phyloP scores from a whole-genome alignment of 1,140 invertebrate genomes.

The Scaptomyza pallida region DNA sequence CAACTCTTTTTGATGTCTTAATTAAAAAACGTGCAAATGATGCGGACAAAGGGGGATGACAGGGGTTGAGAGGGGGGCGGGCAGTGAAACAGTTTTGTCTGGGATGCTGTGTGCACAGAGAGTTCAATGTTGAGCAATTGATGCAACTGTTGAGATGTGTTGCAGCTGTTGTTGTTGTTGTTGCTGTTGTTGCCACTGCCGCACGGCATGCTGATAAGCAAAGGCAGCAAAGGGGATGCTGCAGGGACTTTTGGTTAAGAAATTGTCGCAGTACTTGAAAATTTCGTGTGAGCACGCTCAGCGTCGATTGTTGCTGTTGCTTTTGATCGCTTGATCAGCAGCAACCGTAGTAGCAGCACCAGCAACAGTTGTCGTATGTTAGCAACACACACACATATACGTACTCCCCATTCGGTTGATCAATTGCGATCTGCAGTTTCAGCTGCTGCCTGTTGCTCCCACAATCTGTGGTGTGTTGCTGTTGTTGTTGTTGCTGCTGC shows the following conservation, averaged over 20 bases:
- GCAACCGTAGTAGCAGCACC: conserved; percentile 31
- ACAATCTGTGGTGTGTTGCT: conserved; percentile 76
- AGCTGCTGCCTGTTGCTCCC: conserved; percentile 68
- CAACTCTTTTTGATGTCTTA: conserved; percentile 83
- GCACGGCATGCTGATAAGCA: conserved; percentile 72
- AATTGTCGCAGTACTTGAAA: conserved; percentile 81
- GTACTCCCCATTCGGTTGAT: conserved; percentile 42
- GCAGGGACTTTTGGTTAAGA: conserved; percentile 42
- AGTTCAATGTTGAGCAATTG: conserved; percentile 83
- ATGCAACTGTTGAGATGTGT: conserved; percentile 82
- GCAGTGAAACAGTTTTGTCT: conserved; percentile 28
- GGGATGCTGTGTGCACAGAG: conserved; percentile 44
- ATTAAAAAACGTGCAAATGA: conserved; percentile 83
- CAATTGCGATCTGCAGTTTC: conserved; percentile 74
- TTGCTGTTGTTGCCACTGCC: conserved; percentile 46
- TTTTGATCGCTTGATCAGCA: conserved; percentile 61
- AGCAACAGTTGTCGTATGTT: conserved; percentile 42
- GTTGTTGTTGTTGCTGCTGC: conserved; percentile 39
- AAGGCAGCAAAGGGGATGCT: conserved; percentile 12
- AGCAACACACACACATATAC: conserved; percentile 25
- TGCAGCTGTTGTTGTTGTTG: conserved; percentile 53
- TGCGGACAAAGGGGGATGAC: conserved; percentile 26
- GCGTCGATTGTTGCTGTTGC: conserved; percentile 62
- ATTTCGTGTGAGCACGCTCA: conserved; percentile 83
- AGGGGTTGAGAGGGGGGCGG: background rate